Evolutionary conservation across 2,113 vertebrate genomes (phyloP).

Genomic region (Gymnocephalus cernua): DNA sequence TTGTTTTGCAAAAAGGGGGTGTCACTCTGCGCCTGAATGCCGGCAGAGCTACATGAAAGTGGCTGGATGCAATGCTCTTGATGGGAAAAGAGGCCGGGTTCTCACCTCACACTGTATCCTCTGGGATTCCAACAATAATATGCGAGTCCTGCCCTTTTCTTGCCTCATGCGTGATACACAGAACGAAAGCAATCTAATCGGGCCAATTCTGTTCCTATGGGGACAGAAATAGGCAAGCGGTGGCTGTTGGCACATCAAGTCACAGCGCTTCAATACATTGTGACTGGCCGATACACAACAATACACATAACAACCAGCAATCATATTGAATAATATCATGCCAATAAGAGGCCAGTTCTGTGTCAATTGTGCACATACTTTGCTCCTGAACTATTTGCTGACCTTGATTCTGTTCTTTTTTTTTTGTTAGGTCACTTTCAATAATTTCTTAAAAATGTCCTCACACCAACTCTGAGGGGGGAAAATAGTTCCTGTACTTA

Average conservation of each 20-base stretch:
- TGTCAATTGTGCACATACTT: neutral
- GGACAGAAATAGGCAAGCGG: conserved; percentile 63
- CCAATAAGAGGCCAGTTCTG: neutral
- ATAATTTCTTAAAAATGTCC: neutral
- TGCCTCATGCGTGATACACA: conserved; percentile 44
- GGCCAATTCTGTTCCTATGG: conserved; percentile 61
- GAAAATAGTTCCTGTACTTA: neutral
- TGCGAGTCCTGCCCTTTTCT: conserved; percentile 63
- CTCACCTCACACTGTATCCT: conserved; percentile 45
- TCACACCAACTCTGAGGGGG: neutral
- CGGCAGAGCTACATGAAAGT: conserved; percentile 46
- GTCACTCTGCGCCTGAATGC: conserved; percentile 42
- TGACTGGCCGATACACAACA: conserved; percentile 19
- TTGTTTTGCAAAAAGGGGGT: conserved; percentile 73
- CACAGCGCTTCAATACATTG: conserved; percentile 32
- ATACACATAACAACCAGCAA: conserved; percentile 10
- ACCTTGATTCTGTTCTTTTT: neutral
- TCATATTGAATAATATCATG: conserved; percentile 7
- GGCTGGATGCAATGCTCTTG: conserved; percentile 33
- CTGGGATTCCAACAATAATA: conserved; percentile 61
- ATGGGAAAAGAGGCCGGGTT: conserved; percentile 35
- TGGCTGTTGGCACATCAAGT: conserved; percentile 61
- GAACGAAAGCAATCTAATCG: conserved; percentile 68
- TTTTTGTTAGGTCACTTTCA: neutral
- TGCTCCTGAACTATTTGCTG: neutral